phyloP scores from a whole-genome alignment of 2,888 invertebrate genomes.

The Acrobasis suavella region DNA sequence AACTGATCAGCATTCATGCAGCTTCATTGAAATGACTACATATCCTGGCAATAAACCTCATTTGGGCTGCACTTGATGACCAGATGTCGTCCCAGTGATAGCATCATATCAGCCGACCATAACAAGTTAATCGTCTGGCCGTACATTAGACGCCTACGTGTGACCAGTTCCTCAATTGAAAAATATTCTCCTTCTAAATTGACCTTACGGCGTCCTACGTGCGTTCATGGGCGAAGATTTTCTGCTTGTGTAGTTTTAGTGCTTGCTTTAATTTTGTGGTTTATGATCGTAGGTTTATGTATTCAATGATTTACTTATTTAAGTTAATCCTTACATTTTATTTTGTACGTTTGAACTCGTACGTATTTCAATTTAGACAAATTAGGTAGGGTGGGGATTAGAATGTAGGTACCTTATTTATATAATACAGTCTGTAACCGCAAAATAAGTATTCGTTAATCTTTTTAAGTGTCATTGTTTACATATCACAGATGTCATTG shows the following conservation, averaged over 20 bases:
- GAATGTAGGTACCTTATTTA: no score
- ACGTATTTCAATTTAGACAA: no score
- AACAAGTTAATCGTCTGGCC: slow-evolving; percentile 59
- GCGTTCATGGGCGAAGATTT: slow-evolving; percentile 27
- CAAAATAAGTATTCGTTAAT: no score
- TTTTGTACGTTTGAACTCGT: no score
- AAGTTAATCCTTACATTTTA: no score
- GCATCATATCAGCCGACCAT: slow-evolving; percentile 52
- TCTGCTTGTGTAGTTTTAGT: slow-evolving; percentile 15
- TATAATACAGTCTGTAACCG: no score
- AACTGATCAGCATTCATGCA: not conserved
- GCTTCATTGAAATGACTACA: slow-evolving; percentile 8
- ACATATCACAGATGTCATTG: no score
- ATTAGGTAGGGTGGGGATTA: no score
- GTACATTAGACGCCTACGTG: slow-evolving; percentile 63
- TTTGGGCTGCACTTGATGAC: slow-evolving; percentile 39
- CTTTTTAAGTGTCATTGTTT: no score
- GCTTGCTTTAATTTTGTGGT: not conserved
- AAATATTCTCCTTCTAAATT: slow-evolving; percentile 59
- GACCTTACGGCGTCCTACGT: slow-evolving; percentile 65
- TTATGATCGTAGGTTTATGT: not conserved
- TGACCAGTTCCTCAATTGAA: slow-evolving; percentile 64
- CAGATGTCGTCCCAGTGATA: slow-evolving; percentile 53
- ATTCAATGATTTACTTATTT: not conserved
- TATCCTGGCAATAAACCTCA: slow-evolving; percentile 32